Percentiles rank a stretch among this genome's conserved stretches.
phyloP scores from a whole-genome alignment of 2,113 vertebrate species.

The Alosa alosa region DNA sequence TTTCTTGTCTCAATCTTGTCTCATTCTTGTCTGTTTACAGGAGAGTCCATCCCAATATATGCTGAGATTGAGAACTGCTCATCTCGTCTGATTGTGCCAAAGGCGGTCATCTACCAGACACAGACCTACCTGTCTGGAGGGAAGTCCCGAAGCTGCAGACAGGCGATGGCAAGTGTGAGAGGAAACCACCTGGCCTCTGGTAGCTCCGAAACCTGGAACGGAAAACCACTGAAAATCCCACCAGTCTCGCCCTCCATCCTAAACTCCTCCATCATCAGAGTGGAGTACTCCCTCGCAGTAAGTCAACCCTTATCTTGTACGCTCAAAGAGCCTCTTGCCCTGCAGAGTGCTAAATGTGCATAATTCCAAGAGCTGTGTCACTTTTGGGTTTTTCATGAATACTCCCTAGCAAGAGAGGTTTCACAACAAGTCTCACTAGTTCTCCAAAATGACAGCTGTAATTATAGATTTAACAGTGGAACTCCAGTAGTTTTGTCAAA shows the following conservation, averaged over 20 bases:
- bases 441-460: neutral
- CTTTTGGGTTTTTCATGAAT: neutral
- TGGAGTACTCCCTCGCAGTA: conserved; percentile 80
- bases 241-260: conserved; percentile 80
- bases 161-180: conserved; percentile 77
- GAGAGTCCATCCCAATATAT: conserved; percentile 81
- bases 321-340: too few relatives aligned
- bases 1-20: neutral
- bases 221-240: conserved; percentile 79
- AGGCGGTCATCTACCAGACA: conserved; percentile 84
- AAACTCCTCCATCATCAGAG: conserved; percentile 79
- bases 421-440: neutral
- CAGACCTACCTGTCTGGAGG: conserved; percentile 79
- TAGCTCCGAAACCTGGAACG: conserved; percentile 78
- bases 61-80: conserved; percentile 84
- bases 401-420: neutral
- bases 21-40: conserved; percentile 49
- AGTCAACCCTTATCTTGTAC: conserved; percentile 48
- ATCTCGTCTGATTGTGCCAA: conserved; percentile 81
- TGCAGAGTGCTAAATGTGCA: neutral
- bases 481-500: neutral
- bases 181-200: conserved; percentile 81
- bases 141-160: conserved; percentile 73
- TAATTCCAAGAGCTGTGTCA: too few relatives aligned
- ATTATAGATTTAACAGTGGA: neutral